These are phyloP conservation scores for Chymomyza costata DNA, from an alignment of 1,140 invertebrate species.

Conservation along the genomic window DNA sequence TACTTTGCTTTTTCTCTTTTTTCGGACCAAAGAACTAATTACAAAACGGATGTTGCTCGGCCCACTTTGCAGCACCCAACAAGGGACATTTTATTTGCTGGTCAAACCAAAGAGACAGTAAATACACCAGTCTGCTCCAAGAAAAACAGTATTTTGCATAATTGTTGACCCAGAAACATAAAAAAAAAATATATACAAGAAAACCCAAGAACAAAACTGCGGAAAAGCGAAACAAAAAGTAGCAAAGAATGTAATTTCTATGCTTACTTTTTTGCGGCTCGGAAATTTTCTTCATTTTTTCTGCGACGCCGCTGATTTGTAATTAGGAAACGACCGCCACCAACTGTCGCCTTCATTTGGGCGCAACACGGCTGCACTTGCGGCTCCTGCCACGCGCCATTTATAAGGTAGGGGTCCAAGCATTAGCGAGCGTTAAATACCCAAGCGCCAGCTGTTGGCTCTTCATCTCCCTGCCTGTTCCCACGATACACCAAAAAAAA, in stretches of 20 bases:
- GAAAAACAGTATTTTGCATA: constrained; percentile 73
- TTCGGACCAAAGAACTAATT: constrained; percentile 51
- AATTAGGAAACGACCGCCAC: constrained; percentile 74
- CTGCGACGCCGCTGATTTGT: constrained; percentile 62
- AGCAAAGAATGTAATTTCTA: constrained; percentile 56
- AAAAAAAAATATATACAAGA: constrained; percentile 32
- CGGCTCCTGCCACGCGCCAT: constrained; percentile 53
- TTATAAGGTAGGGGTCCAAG: constrained; percentile 46
- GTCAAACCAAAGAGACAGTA: constrained; percentile 53
- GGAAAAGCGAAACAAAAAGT: constrained; percentile 9
- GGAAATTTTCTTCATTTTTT: constrained; percentile 25
- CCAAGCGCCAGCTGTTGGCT: constrained; percentile 57
- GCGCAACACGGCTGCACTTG: constrained; percentile 10
- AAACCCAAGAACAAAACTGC: constrained; percentile 25
- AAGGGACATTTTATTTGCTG: constrained; percentile 40
- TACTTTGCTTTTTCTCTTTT: constrained; percentile 8
- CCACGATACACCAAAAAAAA: no score
- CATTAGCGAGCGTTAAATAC: constrained; percentile 73
- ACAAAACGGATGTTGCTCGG: constrained; percentile 61
- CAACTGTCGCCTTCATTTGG: constrained; percentile 65
- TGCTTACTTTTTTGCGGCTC: constrained; percentile 30
- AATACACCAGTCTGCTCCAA: constrained; percentile 59
- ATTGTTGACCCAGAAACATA: constrained; percentile 70
- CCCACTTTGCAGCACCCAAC: neutral
- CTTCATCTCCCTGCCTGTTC: neutral